phyloP scores from a whole-genome alignment of 2,888 invertebrate species.

The Cataglyphis cursor region DNA sequence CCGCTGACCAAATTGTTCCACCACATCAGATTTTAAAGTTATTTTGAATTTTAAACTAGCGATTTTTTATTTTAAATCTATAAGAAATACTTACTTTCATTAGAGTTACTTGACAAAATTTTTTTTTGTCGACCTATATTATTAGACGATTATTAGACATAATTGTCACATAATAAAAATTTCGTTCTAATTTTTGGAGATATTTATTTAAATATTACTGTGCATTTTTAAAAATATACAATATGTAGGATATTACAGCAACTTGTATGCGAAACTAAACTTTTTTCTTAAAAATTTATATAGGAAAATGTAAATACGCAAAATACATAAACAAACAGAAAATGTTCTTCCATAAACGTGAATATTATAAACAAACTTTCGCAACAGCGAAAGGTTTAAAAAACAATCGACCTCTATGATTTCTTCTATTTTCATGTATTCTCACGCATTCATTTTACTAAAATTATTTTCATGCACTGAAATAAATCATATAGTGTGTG shows the following conservation, averaged over 20 bases:
- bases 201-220: background rate
- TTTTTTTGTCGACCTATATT: too few species aligned
- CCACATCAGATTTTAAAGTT: too few species aligned
- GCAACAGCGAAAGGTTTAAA: background rate
- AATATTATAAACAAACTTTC: background rate
- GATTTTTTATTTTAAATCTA: too few species aligned
- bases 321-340: background rate
- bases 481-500: background rate
- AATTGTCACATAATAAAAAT: background rate
- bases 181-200: background rate
- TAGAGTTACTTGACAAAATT: too few species aligned
- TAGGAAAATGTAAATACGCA: background rate
- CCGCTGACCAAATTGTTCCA: too few species aligned
- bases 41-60: too few species aligned
- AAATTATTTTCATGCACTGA: constrained; percentile 10
- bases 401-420: background rate
- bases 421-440: constrained; percentile 9
- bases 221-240: background rate
- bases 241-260: background rate
- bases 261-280: background rate
- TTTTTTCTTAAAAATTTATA: background rate
- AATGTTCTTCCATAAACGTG: background rate
- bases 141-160: background rate
- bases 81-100: too few species aligned
- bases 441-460: background rate